Percentiles rank a stretch among this genome's conserved stretches.
Evolutionary conservation across 2,797 vertebrate genomes (phyloP).

Genomic region (Sciurus vulgaris): DNA sequence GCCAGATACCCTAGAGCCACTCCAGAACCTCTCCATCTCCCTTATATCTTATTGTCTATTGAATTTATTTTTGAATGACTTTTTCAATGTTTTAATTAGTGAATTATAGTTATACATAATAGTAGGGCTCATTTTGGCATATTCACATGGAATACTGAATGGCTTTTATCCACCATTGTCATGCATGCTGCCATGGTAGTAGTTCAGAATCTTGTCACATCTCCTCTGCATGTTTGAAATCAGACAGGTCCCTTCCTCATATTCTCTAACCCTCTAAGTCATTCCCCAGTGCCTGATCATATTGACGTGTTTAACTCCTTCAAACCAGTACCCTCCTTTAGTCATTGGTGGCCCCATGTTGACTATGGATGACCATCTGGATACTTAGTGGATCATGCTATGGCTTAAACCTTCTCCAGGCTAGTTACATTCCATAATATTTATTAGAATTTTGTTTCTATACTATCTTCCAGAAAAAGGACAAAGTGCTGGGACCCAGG

Average conservation of each 20-base stretch:
- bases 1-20: too few relatives aligned
- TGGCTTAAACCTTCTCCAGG: background rate
- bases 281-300: background rate
- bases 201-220: background rate
- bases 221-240: background rate
- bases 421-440: background rate
- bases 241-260: background rate
- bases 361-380: background rate
- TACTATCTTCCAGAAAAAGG: background rate
- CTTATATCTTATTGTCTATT: background rate
- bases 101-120: too few relatives aligned
- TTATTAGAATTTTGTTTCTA: background rate
- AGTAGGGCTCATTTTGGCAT: too few relatives aligned
- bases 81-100: background rate
- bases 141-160: background rate
- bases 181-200: background rate
- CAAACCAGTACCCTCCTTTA: background rate
- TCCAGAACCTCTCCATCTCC: background rate
- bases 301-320: background rate
- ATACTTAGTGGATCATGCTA: background rate
- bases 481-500: background rate
- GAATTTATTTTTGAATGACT: background rate
- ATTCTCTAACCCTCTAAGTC: fast-evolving
- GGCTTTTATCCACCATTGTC: background rate
- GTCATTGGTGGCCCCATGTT: too few relatives aligned